phyloP scores from a whole-genome alignment of 2,797 vertebrate species.

The Sarcophilus harrisii region DNA sequence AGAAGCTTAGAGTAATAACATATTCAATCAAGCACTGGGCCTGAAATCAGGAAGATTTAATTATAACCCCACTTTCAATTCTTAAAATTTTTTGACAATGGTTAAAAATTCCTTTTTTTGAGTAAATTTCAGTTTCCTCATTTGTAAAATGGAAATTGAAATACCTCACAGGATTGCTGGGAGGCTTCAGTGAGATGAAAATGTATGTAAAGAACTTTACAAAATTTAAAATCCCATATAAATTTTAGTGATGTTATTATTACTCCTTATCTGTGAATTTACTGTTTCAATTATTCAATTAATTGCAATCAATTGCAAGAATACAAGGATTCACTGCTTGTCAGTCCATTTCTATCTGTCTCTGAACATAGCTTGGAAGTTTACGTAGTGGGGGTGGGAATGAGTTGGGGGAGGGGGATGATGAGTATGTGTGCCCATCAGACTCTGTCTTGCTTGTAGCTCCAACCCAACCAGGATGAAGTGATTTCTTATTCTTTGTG shows the following conservation, averaged over 20 bases:
- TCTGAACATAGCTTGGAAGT: not conserved
- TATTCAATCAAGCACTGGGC: not conserved
- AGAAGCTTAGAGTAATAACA: not conserved
- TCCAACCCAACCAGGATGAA: not conserved
- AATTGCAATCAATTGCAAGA: too few relatives aligned
- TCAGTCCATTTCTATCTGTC: not conserved
- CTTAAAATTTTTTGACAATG: not conserved
- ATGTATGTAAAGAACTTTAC: not conserved
- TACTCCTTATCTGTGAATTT: not conserved
- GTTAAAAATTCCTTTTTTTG: not conserved
- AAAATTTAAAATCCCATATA: not conserved
- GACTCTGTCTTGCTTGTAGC: not conserved
- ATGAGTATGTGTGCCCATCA: not conserved
- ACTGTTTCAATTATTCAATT: not conserved
- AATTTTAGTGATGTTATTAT: not conserved
- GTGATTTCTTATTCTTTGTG: conserved; percentile 70
- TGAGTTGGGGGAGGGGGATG: not conserved
- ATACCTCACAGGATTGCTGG: not conserved
- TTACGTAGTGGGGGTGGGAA: not conserved
- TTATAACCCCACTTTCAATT: not conserved
- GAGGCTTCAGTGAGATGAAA: not conserved
- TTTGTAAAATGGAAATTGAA: not conserved
- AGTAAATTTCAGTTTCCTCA: not conserved
- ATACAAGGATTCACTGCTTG: rapidly evolving
- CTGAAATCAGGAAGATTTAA: not conserved